These are phyloP conservation scores for Leptestheria dahalacensis DNA, from an alignment of 1,140 invertebrate species.

Conservation along the genomic window DNA sequence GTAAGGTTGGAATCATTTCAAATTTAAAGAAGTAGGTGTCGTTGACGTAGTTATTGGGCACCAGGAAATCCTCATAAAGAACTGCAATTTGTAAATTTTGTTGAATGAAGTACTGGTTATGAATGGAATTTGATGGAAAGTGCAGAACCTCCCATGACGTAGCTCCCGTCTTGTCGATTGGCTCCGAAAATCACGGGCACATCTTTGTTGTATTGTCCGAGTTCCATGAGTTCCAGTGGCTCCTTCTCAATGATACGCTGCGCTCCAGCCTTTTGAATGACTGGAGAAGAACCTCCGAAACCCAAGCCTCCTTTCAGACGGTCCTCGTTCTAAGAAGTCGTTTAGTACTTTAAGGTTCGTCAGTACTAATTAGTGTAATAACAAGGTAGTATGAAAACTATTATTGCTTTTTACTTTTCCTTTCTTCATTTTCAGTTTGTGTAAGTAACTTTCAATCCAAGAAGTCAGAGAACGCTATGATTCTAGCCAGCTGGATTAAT, in stretches of 20 bases:
- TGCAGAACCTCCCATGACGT: constrained; percentile 10
- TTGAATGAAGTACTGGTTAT: too few species aligned
- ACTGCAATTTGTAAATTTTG: constrained; percentile 8
- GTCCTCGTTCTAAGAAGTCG: constrained; percentile 15
- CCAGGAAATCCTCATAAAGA: constrained; percentile 11
- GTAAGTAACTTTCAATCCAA: background rate
- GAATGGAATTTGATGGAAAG: background rate
- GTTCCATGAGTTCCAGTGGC: constrained; percentile 9
- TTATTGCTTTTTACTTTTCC: background rate
- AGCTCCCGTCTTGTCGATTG: constrained; percentile 15
- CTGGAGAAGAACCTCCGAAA: constrained; percentile 15
- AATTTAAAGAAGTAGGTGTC: constrained; percentile 14
- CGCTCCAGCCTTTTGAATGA: constrained; percentile 16
- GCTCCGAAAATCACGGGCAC: constrained; percentile 15
- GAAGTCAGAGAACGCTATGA: too few species aligned
- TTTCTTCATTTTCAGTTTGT: background rate
- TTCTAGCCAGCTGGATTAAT: too few species aligned
- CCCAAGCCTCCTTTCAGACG: constrained; percentile 9
- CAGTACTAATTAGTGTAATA: background rate
- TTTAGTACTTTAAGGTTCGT: too few species aligned
- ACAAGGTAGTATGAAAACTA: background rate
- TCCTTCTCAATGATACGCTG: constrained; percentile 10
- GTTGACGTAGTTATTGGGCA: constrained; percentile 9
- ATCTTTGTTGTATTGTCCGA: constrained; percentile 12
- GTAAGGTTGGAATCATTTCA: constrained; percentile 5